A percentile compares a stretch with the other conserved stretches of the same genome.
These are phyloP conservation scores for Carassius carassius DNA, from an alignment of 2,113 vertebrate genomes.

Conservation along the genomic window DNA sequence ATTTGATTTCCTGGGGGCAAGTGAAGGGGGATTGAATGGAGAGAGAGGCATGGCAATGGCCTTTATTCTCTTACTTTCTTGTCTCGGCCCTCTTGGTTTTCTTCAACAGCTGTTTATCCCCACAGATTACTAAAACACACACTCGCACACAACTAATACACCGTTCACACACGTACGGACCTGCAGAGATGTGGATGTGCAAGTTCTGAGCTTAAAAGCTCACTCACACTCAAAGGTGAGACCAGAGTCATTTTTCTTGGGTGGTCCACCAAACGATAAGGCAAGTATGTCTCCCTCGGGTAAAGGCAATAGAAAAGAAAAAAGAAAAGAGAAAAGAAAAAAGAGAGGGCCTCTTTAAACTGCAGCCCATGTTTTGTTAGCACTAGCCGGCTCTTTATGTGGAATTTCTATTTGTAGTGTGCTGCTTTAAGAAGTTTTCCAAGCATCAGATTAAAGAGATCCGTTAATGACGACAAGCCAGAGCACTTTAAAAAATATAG, in stretches of 20 bases:
- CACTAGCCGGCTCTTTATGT: conserved; percentile 70
- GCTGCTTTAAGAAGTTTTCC: conserved; percentile 73
- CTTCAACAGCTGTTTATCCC: conserved; percentile 66
- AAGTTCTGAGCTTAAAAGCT: conserved; percentile 60
- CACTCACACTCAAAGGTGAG: conserved; percentile 51
- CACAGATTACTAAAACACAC: conserved; percentile 64
- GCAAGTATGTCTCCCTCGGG: conserved; percentile 74
- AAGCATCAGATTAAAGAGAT: conserved; percentile 78
- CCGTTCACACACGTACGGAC: conserved; percentile 69
- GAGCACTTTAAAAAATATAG: conserved; percentile 65
- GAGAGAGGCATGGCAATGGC: conserved; percentile 42
- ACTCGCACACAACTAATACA: conserved; percentile 36
- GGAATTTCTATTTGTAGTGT: conserved; percentile 73
- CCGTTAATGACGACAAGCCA: conserved; percentile 77
- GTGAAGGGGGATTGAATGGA: conserved; percentile 40
- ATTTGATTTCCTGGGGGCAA: conserved; percentile 53
- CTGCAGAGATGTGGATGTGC: conserved; percentile 72
- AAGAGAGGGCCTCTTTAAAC: conserved; percentile 70
- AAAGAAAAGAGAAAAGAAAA: conserved; percentile 37
- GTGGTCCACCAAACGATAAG: conserved; percentile 80
- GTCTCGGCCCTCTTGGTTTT: conserved; percentile 53
- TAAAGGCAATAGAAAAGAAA: conserved; percentile 36
- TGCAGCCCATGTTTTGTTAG: conserved; percentile 72
- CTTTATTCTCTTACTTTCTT: conserved; percentile 62
- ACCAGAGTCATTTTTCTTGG: conserved; percentile 75